phyloP scores from a whole-genome alignment of 2,888 invertebrate genomes.

The Alsophila aescularia region DNA sequence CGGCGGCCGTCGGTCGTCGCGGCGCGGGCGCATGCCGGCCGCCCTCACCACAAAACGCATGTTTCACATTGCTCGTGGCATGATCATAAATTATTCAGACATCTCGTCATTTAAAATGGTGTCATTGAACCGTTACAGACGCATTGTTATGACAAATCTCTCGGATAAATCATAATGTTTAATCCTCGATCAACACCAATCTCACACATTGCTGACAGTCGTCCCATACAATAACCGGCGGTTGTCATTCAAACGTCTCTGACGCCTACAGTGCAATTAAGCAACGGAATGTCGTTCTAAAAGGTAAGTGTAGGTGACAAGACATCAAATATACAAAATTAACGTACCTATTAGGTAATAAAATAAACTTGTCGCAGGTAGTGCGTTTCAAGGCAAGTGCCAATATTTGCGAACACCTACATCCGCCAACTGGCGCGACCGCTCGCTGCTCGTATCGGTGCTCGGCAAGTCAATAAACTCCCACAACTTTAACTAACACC shows the following conservation, averaged over 20 bases:
- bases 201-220: slow-evolving; percentile 52
- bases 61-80: slow-evolving; percentile 56
- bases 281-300: slow-evolving; percentile 53
- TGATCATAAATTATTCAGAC: slow-evolving; percentile 61
- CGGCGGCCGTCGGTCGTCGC: slow-evolving; percentile 37
- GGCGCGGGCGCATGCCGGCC: slow-evolving; percentile 41
- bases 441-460: slow-evolving; percentile 38
- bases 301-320: slow-evolving; percentile 57
- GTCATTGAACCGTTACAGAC: slow-evolving; percentile 58
- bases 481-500: slow-evolving; percentile 46
- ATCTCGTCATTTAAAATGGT: slow-evolving; percentile 49
- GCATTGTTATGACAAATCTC: slow-evolving; percentile 55
- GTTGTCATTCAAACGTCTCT: slow-evolving; percentile 56
- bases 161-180: slow-evolving; percentile 40
- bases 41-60: slow-evolving; percentile 53
- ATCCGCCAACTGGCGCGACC: slow-evolving; percentile 70
- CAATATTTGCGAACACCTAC: slow-evolving; percentile 82
- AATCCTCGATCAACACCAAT: slow-evolving; percentile 51
- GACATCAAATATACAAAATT: slow-evolving; percentile 52
- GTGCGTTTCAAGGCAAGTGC: slow-evolving; percentile 73
- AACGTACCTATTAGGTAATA: slow-evolving; percentile 67
- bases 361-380: slow-evolving; percentile 62
- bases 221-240: slow-evolving; percentile 47
- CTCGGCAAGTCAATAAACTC: slow-evolving; percentile 68
- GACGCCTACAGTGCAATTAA: slow-evolving; percentile 58